Base-by-base conservation (phyloP, 2,113 vertebrate genomes). In the Triplophysa siluroides region DNA sequence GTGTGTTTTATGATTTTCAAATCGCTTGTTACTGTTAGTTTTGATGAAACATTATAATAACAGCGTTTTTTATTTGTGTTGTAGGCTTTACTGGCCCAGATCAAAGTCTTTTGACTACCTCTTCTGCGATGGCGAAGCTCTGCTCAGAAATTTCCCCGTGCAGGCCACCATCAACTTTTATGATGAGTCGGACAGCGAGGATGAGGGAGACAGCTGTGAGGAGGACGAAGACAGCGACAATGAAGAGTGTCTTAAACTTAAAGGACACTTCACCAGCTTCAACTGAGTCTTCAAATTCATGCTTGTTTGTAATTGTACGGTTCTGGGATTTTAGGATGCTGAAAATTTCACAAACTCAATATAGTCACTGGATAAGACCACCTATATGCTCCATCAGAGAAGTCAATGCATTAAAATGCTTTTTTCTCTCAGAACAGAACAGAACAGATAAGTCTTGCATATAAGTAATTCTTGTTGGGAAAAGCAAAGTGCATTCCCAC, bases 141-240 rank as follows among this genome's bases (percentile, higher is more conserved):
- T 96, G 76, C 90, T 96, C 73, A 78, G 90, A 75, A 93, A 91
- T 83, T 95, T 96, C 86, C 95, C 95, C 0, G 89, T 94, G 24
- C 95, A 96, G 85, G 95, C 95, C 21, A 95, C 94, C 8, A 94
- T 96, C 87, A 93, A 88, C 85, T 90, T 96, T 66, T 96, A 95
- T 2, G 93, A 94, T 0, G 93, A 95, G 63, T 94, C 93, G 0
- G 86, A 91, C 73, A 89, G 87, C 11, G 92, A 92, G 26, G 89
- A 90, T 0, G 89, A 92, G 1, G 86, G 89, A 1, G 72, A 86
- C 4, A 83, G 84, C 0, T 80, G 81, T 0, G 85, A 91, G 4
- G 84, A 86, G 3, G 79, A 87, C 3, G 84, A 86, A 0, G 83
- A 90, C 0, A 83, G 83, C 0, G 83, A 84, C 0, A 83, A 52